Evolutionary conservation across 1,140 invertebrate genomes (phyloP), one percentile per base, ranked within the genome.

Genomic region (Euwallacea similis): DNA sequence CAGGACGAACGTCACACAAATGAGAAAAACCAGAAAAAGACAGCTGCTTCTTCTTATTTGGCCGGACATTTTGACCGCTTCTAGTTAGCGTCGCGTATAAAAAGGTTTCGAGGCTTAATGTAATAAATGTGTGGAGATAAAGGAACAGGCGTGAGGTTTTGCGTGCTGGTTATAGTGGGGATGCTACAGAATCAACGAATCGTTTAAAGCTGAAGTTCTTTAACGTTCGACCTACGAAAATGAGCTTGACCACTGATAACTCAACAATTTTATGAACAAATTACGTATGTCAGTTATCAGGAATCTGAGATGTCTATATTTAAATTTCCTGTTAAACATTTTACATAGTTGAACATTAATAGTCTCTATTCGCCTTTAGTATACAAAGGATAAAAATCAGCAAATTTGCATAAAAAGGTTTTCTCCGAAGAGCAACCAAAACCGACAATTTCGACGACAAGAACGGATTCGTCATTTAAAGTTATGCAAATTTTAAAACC

Each of bases 281-380:
- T 61, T 61, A 61, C 59, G 59, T 61, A 61, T 61, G 41, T n/a
- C 41, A 61, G 11, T 11, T 41, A 42, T 33, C 21, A 41, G 11
- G 8, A 61, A 42, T n/a, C 33, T 42, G 8, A 41, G 9, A 43
- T 16, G 42, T 61, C 59, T 61, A 61, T 61, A 61, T 61, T 61
- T 61, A 61, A 42, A 61, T 61, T 61, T 61, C 59, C 59, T 61
- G 59, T 61, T 61, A 61, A 42, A 61, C 59, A 43, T 50, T 13
- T 10, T 11, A 50, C 46, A 13, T 11, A 50, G 21, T 33, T 33
- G 21, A 33, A 33, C 21, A 33, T 33, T 33, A 33, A 33, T 33
- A 4, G 21, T 4, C 21, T 33, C 21, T 33, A 33, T 33, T 33
- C 21, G 21, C 21, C 21, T 33, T 33, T 33, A 4, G 21, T 33